Evolutionary conservation across 2,888 invertebrate species (phyloP).

Genomic region (Sesia apiformis): DNA sequence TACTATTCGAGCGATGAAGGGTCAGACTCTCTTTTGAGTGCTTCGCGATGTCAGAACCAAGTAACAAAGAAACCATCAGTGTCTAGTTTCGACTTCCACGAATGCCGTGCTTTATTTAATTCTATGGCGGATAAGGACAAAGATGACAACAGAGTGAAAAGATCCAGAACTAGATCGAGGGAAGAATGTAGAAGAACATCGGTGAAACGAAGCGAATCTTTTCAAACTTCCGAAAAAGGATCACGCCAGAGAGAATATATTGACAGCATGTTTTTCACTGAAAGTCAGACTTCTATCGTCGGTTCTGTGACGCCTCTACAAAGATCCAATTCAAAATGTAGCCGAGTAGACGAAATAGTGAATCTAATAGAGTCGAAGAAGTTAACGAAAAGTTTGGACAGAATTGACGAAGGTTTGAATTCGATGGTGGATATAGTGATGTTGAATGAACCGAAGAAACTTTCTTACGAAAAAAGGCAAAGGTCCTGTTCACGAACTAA

Average conservation of each 20-base stretch:
- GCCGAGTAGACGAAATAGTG: slow-evolving; percentile 62
- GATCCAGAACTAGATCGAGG: slow-evolving; percentile 50
- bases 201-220: slow-evolving; percentile 65
- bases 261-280: slow-evolving; percentile 75
- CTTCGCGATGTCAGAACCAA: slow-evolving; percentile 66
- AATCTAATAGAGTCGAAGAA: slow-evolving; percentile 76
- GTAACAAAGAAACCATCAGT: slow-evolving; percentile 46
- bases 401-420: slow-evolving; percentile 83
- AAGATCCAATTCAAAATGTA: slow-evolving; percentile 49
- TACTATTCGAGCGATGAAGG: slow-evolving; percentile 79
- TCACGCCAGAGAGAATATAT: slow-evolving; percentile 67
- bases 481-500: slow-evolving; percentile 53
- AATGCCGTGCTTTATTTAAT: slow-evolving; percentile 75
- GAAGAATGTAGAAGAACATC: slow-evolving; percentile 47
- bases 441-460: slow-evolving; percentile 69
- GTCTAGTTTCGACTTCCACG: slow-evolving; percentile 57
- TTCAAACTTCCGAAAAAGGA: slow-evolving; percentile 60
- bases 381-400: slow-evolving; percentile 84
- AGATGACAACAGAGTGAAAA: slow-evolving; percentile 38
- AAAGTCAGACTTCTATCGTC: slow-evolving; percentile 52
- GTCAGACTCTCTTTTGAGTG: slow-evolving; percentile 81
- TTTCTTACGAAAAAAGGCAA: slow-evolving; percentile 56
- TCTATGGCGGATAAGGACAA: slow-evolving; percentile 70
- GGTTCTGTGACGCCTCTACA: slow-evolving; percentile 23
- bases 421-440: slow-evolving; percentile 83